phyloP scores from a whole-genome alignment of 2,797 vertebrate species.

The Percopsis omiscomaycus region DNA sequence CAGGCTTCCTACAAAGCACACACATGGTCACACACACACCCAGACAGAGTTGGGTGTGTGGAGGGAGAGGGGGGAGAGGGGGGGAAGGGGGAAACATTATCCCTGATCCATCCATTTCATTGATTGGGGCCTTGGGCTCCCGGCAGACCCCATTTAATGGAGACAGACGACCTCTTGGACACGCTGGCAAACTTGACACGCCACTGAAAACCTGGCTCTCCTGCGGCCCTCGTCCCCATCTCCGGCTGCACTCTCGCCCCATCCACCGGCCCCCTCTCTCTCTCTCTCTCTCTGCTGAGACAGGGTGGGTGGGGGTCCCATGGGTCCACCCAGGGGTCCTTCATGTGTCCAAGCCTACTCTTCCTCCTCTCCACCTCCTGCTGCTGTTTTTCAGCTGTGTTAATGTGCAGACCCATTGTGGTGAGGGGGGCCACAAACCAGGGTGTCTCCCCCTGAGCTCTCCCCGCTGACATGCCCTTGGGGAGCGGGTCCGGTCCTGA shows the following conservation, averaged over 20 bases:
- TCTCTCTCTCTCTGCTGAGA: conserved; percentile 8
- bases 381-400: conserved; percentile 29
- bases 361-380: conserved; percentile 21
- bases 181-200: conserved; percentile 31
- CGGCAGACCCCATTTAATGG: conserved; percentile 69
- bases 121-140: conserved; percentile 70
- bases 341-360: conserved; percentile 40
- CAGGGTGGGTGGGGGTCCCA: conserved; percentile 34
- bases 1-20: conserved; percentile 43
- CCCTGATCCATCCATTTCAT: conserved; percentile 71
- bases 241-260: conserved; percentile 17
- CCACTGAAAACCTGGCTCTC: conserved; percentile 41
- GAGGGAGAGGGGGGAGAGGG: background rate
- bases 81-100: conserved; percentile 56
- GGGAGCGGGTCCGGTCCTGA: conserved; percentile 48
- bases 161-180: conserved; percentile 72
- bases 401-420: conserved; percentile 21
- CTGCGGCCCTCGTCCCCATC: conserved; percentile 34
- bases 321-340: conserved; percentile 41
- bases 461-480: conserved; percentile 44
- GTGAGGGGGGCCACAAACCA: conserved; percentile 50
- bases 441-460: conserved; percentile 42
- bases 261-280: conserved; percentile 11
- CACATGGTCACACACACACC: conserved; percentile 33
- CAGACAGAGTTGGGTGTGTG: conserved; percentile 46